Evolutionary conservation across 2,113 vertebrate genomes (phyloP).

Genomic region (Zosterops pallidus): DNA sequence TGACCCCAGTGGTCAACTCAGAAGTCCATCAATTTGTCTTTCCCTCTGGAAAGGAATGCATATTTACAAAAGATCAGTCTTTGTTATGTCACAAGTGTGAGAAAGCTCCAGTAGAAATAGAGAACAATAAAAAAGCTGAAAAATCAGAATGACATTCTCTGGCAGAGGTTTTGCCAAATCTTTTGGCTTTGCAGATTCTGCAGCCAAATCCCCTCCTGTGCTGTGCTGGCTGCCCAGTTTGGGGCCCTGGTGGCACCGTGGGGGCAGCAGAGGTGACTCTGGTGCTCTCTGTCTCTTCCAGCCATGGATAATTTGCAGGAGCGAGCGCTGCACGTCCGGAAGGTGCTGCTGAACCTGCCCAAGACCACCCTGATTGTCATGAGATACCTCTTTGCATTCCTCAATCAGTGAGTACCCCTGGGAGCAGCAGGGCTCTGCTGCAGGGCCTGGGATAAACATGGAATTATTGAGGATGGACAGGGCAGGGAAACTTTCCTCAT

Average conservation of each 20-base stretch:
- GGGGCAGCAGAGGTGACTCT: not conserved
- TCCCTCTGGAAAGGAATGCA: too few species aligned
- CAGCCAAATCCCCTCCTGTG: not conserved
- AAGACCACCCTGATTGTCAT: constrained; percentile 92
- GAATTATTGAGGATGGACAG: not conserved
- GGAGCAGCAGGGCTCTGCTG: not conserved
- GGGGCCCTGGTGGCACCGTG: not conserved
- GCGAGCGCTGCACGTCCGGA: constrained; percentile 88
- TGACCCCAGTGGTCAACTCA: too few species aligned
- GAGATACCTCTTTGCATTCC: constrained; percentile 98
- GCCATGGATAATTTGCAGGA: constrained; percentile 95
- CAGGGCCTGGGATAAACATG: not conserved
- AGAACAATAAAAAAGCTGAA: too few species aligned
- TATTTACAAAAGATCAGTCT: too few species aligned
- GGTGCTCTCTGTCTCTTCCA: constrained; percentile 64
- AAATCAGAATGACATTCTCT: not conserved
- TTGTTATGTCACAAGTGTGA: too few species aligned
- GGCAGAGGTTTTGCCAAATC: not conserved
- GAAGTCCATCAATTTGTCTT: too few species aligned
- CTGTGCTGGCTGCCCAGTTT: not conserved
- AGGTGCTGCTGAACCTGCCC: constrained; percentile 86
- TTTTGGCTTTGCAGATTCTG: not conserved
- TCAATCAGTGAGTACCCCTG: constrained; percentile 90
- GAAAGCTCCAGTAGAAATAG: too few species aligned
- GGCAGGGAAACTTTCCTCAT: not conserved